Conservation (phyloP, 2,888 invertebrate species). For the Catonia carolina region DNA sequence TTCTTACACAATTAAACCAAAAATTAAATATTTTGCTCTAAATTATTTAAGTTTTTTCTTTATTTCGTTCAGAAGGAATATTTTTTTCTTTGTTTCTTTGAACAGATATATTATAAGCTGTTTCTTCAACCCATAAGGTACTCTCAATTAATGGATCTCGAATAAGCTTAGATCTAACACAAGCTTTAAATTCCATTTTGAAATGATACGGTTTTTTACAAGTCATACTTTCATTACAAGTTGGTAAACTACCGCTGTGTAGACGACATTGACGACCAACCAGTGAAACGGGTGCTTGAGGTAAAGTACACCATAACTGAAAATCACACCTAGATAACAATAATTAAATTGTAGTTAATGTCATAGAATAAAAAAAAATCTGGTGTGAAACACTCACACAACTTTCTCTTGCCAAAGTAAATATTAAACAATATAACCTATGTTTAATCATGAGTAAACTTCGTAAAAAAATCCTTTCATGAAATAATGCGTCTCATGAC, state of each 20-base stretch:
- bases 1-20: no score
- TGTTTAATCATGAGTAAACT: no score
- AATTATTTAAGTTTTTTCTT: no score
- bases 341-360: background rate
- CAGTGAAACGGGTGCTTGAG: slow-evolving; percentile 24
- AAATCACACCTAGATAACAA: slow-evolving; percentile 20
- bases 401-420: no score
- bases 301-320: slow-evolving; percentile 27
- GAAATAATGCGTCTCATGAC: no score
- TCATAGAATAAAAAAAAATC: no score
- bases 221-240: background rate
- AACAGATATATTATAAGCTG: slow-evolving; percentile 14
- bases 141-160: slow-evolving; percentile 7
- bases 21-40: no score
- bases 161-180: slow-evolving; percentile 7
- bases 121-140: slow-evolving; percentile 23
- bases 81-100: slow-evolving; percentile 18
- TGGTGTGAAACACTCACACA: no score
- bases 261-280: slow-evolving; percentile 10
- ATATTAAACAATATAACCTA: no score
- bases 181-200: slow-evolving; percentile 18
- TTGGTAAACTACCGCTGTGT: background rate
- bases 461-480: no score
- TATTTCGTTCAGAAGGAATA: slow-evolving; percentile 5
- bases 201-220: slow-evolving; percentile 20